These are phyloP conservation scores for Siderastrea radians DNA, from an alignment of 92 coral and sea anemone genomes.

Conservation along the genomic window DNA sequence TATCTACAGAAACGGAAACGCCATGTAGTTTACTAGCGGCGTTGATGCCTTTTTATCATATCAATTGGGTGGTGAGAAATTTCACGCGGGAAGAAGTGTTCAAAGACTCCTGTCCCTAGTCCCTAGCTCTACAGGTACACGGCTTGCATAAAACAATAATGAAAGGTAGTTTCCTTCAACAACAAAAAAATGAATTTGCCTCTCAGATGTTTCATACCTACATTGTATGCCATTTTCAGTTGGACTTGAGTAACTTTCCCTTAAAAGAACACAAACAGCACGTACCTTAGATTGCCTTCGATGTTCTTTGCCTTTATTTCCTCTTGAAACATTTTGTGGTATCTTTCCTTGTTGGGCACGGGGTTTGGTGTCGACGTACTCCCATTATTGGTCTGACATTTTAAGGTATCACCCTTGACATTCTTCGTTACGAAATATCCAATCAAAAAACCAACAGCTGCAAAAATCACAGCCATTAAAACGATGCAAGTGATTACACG, in stretches of 20 bases:
- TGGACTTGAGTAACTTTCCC: background rate
- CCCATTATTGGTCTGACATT: background rate
- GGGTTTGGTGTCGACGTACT: background rate
- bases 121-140: too few species aligned
- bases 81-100: too few species aligned
- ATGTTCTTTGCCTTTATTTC: conserved; percentile 47
- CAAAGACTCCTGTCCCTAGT: too few species aligned
- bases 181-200: background rate
- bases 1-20: too few species aligned
- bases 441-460: conserved; percentile 45
- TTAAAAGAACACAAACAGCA: background rate
- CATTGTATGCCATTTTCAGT: background rate
- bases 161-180: too few species aligned
- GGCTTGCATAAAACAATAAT: too few species aligned
- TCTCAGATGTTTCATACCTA: background rate
- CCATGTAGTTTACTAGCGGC: too few species aligned
- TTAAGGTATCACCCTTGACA: background rate
- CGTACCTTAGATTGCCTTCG: conserved; percentile 64
- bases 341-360: conserved; percentile 14
- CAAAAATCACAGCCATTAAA: background rate
- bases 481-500: conserved; percentile 8
- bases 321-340: conserved; percentile 57
- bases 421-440: conserved; percentile 57
- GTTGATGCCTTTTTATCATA: too few species aligned
- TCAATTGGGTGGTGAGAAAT: too few species aligned